Evolutionary conservation across 2,888 invertebrate species (phyloP), one percentile per base, ranked within the genome.

Genomic region (Osedax frankpressi): DNA sequence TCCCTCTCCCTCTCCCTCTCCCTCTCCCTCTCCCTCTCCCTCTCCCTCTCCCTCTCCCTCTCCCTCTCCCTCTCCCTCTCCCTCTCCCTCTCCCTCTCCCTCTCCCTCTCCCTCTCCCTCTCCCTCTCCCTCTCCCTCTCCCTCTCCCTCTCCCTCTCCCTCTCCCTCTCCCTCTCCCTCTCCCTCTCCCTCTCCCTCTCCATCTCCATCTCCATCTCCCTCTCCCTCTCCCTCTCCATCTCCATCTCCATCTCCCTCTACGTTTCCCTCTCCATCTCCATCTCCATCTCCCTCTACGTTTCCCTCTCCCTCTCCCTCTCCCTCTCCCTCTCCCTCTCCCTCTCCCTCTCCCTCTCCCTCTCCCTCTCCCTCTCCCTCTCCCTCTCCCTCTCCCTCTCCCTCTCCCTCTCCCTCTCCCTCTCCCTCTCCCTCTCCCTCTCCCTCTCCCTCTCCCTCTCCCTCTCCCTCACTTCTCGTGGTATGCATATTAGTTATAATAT

Each of bases 361-460:
- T 63, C 65, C 28, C 65, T 63, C 65, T 63, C 65, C 28, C 65
- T 63, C 65, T 63, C 65, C 28, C 65, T 63, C 65, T 63, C 65
- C 28, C 65, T 63, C 65, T 63, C 65, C 28, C 65, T 63, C 65
- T 63, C 65, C 28, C 65, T 63, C 65, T 63, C 65, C 28, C 65
- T 63, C 65, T 63, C 65, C 28, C 65, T 63, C 65, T 63, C 65
- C 28, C 65, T 63, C 65, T 63, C 65, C 28, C 65, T 63, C 65
- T 63, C 65, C 2, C 65, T 63, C 65, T 63, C 65, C 28, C 65
- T 63, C 65, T 63, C 65, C 28, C 65, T 63, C 65, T 63, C 65
- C 28, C 65, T 63, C 3, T 63, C 65, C 28, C 65, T 63, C 65
- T 63, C 65, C 28, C 65, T 63, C 65, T 19, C n/a, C 28, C n/a